Percentiles rank a stretch among this genome's conserved stretches.
These are phyloP conservation scores for Graptemys geographica DNA, from an alignment of 2,797 vertebrate species.

Conservation along the genomic window DNA sequence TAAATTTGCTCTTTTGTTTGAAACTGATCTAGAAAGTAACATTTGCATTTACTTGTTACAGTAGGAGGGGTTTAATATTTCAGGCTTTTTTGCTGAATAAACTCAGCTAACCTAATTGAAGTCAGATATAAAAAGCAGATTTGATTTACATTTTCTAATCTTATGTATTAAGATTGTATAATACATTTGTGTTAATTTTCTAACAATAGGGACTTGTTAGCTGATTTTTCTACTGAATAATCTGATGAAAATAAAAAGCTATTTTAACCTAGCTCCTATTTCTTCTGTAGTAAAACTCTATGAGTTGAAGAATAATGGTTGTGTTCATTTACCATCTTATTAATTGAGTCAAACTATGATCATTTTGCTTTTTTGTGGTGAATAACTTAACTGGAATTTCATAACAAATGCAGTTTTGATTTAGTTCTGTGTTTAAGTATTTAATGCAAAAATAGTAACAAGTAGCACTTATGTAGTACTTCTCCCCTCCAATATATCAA, in stretches of 20 bases:
- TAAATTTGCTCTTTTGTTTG: not conserved
- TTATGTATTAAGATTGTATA: not conserved
- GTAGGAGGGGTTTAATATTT: not conserved
- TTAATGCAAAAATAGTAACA: not conserved
- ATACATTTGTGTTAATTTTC: not conserved
- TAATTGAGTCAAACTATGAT: not conserved
- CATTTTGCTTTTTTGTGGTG: not conserved
- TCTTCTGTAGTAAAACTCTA: not conserved
- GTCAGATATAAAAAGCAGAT: not conserved
- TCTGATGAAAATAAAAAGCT: not conserved
- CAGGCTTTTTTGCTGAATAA: not conserved
- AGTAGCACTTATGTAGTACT: not conserved
- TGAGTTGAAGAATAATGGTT: not conserved
- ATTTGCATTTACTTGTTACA: not conserved
- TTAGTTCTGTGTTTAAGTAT: not conserved
- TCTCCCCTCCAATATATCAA: not conserved
- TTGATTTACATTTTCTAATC: not conserved
- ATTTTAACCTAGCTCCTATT: not conserved
- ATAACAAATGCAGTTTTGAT: not conserved
- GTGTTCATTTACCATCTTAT: not conserved
- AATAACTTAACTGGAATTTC: not conserved
- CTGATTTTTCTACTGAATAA: not conserved
- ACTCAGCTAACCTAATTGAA: not conserved
- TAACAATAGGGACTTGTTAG: not conserved
- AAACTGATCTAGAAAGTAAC: not conserved